Evolutionary conservation across 2,888 invertebrate species (phyloP), one percentile per base, ranked within the genome.

Genomic region (Acanthosepion pharaonis): DNA sequence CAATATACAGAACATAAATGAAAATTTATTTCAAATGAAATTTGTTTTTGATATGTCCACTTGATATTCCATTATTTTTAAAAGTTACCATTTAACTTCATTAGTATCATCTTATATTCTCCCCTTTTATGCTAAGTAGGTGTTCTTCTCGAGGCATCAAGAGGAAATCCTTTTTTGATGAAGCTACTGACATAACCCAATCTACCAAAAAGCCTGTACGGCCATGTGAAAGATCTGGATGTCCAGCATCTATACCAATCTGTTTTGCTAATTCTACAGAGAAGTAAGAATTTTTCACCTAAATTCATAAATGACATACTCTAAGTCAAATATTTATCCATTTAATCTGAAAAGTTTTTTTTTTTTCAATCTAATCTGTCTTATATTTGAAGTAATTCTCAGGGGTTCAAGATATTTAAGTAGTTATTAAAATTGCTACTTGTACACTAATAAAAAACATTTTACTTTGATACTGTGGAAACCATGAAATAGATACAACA

Each of bases 201-300:
- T 48, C 59, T 23, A 55, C 55, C 33, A 94, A 96, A 64, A 95
- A 96, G 23, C 95, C 95, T 59, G 94, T 95, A 92, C 94, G 96
- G 33, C 95, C 95, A 55, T 97, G 97, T 95, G 95, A 96, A 48
- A 95, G 95, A 53, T 94, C 96, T 25, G 96, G 96, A 20, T 97
- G 97, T 95, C 96, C 96, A 5, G 95, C 96, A 18, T 95, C 95
- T 33, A 95, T 95, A 0, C 96, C 96, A 3, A 96, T 97, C 33
- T 97, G 97, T 94, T 97, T 96, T 95, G 96, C 96, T 15, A 95
- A 96, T 94, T 96, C 96, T 15, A 95, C 96, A 91, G 96, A 96
- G 78, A 96, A 95, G 96, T 97, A 96, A 95, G 95, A 94, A 92
- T 48, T 59, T 91, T 78, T 42, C 91, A 6, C 64, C 33, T 78